Conservation (phyloP, 2,888 invertebrate species). For the Hyppa rectilinea region DNA sequence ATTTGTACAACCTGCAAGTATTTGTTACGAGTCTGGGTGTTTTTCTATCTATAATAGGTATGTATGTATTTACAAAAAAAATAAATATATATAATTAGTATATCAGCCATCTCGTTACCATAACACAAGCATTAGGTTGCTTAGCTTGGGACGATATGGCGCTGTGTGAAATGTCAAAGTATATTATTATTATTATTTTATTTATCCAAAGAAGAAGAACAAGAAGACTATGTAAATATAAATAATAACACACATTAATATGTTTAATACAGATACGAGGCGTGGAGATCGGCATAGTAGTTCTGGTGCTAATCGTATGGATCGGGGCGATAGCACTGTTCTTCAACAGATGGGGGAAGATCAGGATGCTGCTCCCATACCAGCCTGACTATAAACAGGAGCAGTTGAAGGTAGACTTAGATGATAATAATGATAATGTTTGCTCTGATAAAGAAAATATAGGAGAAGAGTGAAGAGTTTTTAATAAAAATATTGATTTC, state of each 20-base stretch:
- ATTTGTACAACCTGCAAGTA: too few species aligned
- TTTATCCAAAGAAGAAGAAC: neutral
- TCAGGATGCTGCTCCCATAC: conserved; percentile 97
- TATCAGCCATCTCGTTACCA: too few species aligned
- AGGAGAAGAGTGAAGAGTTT: neutral
- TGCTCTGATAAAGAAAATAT: neutral
- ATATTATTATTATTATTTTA: too few species aligned
- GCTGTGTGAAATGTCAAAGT: too few species aligned
- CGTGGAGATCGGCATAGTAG: conserved; percentile 97
- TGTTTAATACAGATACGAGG: conserved; percentile 93
- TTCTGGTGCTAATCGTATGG: conserved; percentile 95
- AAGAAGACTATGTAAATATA: neutral
- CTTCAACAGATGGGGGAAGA: conserved; percentile 97
- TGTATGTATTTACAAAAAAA: too few species aligned
- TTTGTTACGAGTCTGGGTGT: too few species aligned
- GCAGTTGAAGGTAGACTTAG: conserved; percentile 92
- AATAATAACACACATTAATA: neutral
- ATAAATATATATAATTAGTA: too few species aligned
- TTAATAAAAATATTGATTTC: neutral
- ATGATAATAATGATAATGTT: neutral
- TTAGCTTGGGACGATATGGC: too few species aligned
- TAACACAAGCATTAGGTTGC: too few species aligned
- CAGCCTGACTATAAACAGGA: conserved; percentile 97
- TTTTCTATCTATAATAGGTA: too few species aligned
- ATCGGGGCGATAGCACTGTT: conserved; percentile 96